These are phyloP conservation scores for Contarinia nasturtii DNA, from an alignment of 1,140 invertebrate genomes.

Conservation along the genomic window DNA sequence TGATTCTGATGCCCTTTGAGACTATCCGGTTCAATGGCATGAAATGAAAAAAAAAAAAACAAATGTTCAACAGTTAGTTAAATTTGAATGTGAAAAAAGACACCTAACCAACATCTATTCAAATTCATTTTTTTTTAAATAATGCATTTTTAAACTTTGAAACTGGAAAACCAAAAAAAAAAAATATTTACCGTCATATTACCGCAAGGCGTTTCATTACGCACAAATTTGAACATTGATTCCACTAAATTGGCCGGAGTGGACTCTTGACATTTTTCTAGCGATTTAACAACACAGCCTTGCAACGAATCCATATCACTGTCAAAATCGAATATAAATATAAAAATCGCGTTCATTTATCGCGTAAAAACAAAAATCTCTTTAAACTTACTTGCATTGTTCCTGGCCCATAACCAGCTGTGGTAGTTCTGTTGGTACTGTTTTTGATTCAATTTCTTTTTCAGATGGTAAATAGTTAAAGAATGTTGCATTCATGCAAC, in stretches of 20 bases:
- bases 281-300: constrained; percentile 35
- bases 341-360: not conserved
- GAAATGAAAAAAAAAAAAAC: no score
- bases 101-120: no score
- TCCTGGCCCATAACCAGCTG: constrained; percentile 28
- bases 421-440: constrained; percentile 27
- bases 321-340: constrained; percentile 21
- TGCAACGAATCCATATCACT: constrained; percentile 38
- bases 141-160: no score
- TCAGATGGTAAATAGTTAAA: constrained; percentile 24
- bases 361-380: constrained; percentile 2
- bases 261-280: constrained; percentile 48
- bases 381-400: constrained; percentile 29
- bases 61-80: no score
- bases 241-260: constrained; percentile 62
- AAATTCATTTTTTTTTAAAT: no score
- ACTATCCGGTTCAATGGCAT: no score
- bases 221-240: constrained; percentile 51
- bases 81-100: no score
- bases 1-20: no score
- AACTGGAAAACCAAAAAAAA: no score
- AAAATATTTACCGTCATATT: constrained; percentile 1
- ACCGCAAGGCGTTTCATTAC: constrained; percentile 44
- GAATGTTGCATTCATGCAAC: constrained; percentile 43
- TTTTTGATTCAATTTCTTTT: constrained; percentile 7